These are phyloP conservation scores for Pangasianodon hypophthalmus DNA, from an alignment of 2,113 vertebrate genomes.

Conservation along the genomic window DNA sequence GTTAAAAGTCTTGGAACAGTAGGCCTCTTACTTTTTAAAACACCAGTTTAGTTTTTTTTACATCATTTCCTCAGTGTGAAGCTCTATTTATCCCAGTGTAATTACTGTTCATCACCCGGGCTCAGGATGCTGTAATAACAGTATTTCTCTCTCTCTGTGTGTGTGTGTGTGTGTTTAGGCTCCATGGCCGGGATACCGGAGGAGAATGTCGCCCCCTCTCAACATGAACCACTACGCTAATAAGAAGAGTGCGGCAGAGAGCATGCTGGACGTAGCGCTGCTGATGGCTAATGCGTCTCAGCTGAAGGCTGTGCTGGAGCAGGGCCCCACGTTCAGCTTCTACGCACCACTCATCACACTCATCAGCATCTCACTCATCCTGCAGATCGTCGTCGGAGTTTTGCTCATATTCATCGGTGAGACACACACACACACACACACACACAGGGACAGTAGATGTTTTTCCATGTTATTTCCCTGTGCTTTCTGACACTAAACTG, in stretches of 20 bases:
- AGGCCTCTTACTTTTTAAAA: not conserved
- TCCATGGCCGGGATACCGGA: not conserved
- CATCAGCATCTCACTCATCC: conserved; percentile 85
- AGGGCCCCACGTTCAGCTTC: conserved; percentile 82
- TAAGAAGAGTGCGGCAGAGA: conserved; percentile 95
- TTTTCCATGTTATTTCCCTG: not conserved
- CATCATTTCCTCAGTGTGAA: not conserved
- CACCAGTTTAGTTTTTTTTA: not conserved
- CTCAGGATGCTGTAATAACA: conserved; percentile 23
- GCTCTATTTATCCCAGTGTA: conserved; percentile 3
- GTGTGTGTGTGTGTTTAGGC: conserved; percentile 55
- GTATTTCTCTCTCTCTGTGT: conserved; percentile 20
- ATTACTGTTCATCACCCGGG: not conserved
- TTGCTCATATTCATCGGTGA: conserved; percentile 94
- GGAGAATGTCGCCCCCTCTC: conserved; percentile 66
- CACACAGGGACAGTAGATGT: not conserved
- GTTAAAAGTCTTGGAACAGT: not conserved
- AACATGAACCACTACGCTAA: conserved; percentile 97
- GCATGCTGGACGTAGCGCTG: conserved; percentile 95
- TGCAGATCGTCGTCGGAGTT: conserved; percentile 88
- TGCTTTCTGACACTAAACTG: not conserved
- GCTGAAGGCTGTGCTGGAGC: conserved; percentile 90
- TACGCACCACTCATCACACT: conserved; percentile 83
- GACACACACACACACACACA: conserved; percentile 45
- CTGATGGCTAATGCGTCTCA: conserved; percentile 98